phyloP scores from a whole-genome alignment of 2,888 invertebrate genomes.

The Drosophila neoperkinsi region DNA sequence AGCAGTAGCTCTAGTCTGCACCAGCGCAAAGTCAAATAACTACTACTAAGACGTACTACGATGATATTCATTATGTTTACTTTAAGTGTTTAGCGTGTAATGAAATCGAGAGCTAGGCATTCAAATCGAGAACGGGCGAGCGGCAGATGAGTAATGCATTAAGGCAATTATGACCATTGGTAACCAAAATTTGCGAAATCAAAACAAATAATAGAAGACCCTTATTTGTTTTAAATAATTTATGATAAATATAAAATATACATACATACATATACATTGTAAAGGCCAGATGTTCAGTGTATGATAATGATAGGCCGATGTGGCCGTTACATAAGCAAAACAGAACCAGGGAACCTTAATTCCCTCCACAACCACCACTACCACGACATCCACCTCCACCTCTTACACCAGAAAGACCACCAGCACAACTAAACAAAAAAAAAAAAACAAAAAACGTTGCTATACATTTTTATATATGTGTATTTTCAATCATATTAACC shows the following conservation, averaged over 20 bases:
- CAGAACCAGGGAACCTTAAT: conserved; percentile 48
- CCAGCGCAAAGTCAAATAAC: conserved; percentile 85
- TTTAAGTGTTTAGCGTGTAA: conserved; percentile 77
- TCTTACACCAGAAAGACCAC: conserved; percentile 28
- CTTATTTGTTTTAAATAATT: conserved; percentile 43
- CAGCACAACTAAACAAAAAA: conserved; percentile 29
- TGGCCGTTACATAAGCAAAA: conserved; percentile 11
- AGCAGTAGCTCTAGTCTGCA: conserved; percentile 85
- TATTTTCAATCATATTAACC: conserved; percentile 25
- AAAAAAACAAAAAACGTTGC: conserved; percentile 6
- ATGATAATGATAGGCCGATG: conserved; percentile 11
- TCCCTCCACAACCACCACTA: conserved; percentile 42
- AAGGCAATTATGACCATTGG: conserved; percentile 32
- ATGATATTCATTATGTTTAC: conserved; percentile 76
- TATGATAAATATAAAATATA: conserved; percentile 27
- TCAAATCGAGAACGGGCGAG: conserved; percentile 29
- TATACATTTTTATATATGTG: conserved; percentile 20
- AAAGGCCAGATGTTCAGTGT: conserved; percentile 43
- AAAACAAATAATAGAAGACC: conserved; percentile 24
- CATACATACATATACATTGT: conserved; percentile 1
- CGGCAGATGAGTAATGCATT: conserved; percentile 18
- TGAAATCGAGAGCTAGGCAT: conserved; percentile 58
- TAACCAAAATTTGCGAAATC: conserved; percentile 1
- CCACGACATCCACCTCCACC: neutral
- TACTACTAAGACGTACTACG: conserved; percentile 77